Evolutionary conservation across 2,797 vertebrate species (phyloP), one percentile per base, ranked within the genome.

Genomic region (Anabas testudineus): DNA sequence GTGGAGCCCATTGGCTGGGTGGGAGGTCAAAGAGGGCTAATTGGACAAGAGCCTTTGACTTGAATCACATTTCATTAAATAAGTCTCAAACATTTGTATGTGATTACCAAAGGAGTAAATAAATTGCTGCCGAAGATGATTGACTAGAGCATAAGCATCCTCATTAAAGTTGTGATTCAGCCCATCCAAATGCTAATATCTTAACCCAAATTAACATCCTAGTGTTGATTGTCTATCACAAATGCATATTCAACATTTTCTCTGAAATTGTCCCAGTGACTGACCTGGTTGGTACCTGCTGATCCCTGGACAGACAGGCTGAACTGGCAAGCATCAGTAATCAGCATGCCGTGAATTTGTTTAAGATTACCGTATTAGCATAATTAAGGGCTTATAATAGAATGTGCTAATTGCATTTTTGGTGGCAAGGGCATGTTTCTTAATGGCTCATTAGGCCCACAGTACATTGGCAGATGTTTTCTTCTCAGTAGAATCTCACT

Each of bases 341-440:
- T 94, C 91, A 91, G 81, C 91, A 88, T 91, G 91, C 89, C 91
- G 92, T 92, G 93, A 90, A 90, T 95, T 94, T 94, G 93, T 94
- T 94, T 94, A 93, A 94, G 92, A 93, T 92, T 91, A 92, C 57
- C 47, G 76, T 84, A 94, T 94, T 95, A 93, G 83, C 93, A 94
- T 95, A 95, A 95, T 95, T 93, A 94, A 93, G 85, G 92, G 92
- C 87, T 94, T 93, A 93, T 93, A 91, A 93, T 92, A 93, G 93
- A 93, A 95, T 94, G 93, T 92, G 90, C 92, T 95, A 95, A 95
- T 95, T 94, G 92, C 90, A 92, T 95, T 94, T 95, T 95, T 93
- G 91, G 89, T 93, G 90, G 90, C 85, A 61, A 92, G 93, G 91
- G 91, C 91, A 94, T 94, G 93, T 93, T 94, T 91, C 86, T 86